Evolutionary conservation across 2,888 invertebrate species (phyloP).

Genomic region (Papilio protenor): DNA sequence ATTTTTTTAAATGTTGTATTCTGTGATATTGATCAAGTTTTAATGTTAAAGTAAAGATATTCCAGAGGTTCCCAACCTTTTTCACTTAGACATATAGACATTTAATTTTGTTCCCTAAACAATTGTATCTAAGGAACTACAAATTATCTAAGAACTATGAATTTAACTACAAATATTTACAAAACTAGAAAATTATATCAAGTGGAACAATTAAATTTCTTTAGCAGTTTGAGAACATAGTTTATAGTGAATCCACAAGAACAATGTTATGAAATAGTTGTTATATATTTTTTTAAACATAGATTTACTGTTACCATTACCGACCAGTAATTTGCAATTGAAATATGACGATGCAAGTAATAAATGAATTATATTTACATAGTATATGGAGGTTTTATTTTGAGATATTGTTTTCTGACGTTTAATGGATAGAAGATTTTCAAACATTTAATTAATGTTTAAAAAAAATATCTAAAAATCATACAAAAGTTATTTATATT

Average conservation of each 20-base stretch:
- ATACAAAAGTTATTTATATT: conserved; percentile 2
- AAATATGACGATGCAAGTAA: conserved; percentile 11
- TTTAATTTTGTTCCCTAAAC: neutral
- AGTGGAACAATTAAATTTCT: neutral
- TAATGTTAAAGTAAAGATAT: neutral
- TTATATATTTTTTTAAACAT: neutral
- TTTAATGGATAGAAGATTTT: neutral
- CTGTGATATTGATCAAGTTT: conserved; percentile 35
- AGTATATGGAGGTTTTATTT: conserved; percentile 1
- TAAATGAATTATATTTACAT: conserved; percentile 17
- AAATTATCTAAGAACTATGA: no score
- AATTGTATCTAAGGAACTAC: neutral
- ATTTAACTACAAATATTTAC: neutral
- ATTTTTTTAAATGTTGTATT: neutral
- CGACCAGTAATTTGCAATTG: conserved; percentile 3
- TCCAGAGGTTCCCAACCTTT: neutral
- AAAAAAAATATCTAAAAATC: neutral
- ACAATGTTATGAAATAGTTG: neutral
- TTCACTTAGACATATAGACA: neutral
- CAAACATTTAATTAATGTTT: no score
- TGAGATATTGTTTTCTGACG: neutral
- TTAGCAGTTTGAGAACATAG: neutral
- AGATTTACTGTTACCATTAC: neutral
- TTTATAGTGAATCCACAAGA: neutral
- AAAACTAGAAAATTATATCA: neutral